Evolutionary conservation across 2,888 invertebrate genomes (phyloP).

Genomic region (Leptinotarsa juncta): DNA sequence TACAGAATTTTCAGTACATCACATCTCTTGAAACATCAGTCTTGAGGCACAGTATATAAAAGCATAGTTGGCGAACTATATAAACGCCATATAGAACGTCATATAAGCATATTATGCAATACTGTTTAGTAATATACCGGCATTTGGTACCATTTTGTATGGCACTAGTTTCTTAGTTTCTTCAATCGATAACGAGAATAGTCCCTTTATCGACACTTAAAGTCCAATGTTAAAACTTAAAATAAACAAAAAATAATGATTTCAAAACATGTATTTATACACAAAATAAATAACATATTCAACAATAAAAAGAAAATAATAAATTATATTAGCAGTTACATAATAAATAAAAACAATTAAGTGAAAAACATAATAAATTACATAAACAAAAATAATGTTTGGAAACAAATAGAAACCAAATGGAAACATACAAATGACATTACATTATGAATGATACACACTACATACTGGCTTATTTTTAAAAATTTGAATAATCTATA

Average conservation of each 20-base stretch:
- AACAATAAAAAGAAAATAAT: conserved; percentile 48
- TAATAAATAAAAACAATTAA: conserved; percentile 30
- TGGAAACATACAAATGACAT: conserved; percentile 32
- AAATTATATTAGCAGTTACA: conserved; percentile 41
- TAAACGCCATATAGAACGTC: no score
- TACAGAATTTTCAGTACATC: no score
- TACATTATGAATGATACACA: neutral
- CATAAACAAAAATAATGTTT: conserved; percentile 43
- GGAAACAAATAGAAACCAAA: conserved; percentile 38
- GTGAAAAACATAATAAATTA: conserved; percentile 27
- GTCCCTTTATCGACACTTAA: no score
- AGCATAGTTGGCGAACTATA: no score
- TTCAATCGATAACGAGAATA: no score
- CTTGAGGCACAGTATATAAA: no score
- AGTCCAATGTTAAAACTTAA: conserved; percentile 44
- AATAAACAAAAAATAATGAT: conserved; percentile 51
- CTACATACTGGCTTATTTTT: neutral
- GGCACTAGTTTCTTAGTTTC: no score
- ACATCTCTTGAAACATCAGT: no score
- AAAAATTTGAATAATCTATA: neutral
- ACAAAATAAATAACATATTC: conserved; percentile 48
- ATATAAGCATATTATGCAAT: no score
- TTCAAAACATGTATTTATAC: conserved; percentile 49
- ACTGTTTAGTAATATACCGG: no score
- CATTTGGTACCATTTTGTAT: no score